Evolutionary conservation across 2,113 vertebrate species (phyloP).

Genomic region (Uropsilus gracilis): DNA sequence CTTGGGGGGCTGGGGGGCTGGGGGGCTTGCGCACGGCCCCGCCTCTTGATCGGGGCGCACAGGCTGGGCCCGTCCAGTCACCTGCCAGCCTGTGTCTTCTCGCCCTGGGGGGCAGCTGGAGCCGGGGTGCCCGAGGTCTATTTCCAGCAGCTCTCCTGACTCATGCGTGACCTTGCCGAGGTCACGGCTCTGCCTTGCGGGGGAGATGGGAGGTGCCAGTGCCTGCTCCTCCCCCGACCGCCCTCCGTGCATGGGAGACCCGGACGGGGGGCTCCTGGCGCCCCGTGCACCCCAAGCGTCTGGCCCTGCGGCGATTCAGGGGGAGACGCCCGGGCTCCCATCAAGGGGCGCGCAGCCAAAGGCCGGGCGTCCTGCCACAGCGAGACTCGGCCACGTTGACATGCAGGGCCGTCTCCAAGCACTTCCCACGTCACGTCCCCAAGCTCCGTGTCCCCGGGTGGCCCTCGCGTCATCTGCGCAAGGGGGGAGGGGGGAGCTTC

Average conservation of each 20-base stretch:
- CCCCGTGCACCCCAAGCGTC: accelerated
- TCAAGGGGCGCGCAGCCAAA: neutral
- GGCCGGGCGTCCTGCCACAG: neutral
- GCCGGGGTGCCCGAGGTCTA: conserved; percentile 56
- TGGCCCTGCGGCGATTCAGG: neutral
- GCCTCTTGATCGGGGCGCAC: neutral
- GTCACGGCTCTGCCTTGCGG: conserved; percentile 37
- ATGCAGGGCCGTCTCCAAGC: neutral
- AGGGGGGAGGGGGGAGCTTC: neutral
- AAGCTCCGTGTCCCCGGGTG: neutral
- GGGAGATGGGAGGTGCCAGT: conserved; percentile 7
- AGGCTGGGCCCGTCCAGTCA: neutral
- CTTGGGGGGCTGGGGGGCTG: neutral
- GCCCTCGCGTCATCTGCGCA: neutral
- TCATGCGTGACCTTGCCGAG: conserved; percentile 77
- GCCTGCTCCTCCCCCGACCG: neutral
- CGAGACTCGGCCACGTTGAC: neutral
- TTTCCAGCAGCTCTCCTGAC: conserved; percentile 62
- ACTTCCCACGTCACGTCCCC: neutral
- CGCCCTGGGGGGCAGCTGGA: neutral
- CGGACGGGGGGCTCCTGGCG: neutral
- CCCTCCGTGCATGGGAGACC: neutral
- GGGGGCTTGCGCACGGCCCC: neutral
- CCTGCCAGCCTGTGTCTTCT: neutral
- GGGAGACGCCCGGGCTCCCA: neutral